Conservation (phyloP, 2,888 invertebrate genomes). For the Mimas tiliae region DNA sequence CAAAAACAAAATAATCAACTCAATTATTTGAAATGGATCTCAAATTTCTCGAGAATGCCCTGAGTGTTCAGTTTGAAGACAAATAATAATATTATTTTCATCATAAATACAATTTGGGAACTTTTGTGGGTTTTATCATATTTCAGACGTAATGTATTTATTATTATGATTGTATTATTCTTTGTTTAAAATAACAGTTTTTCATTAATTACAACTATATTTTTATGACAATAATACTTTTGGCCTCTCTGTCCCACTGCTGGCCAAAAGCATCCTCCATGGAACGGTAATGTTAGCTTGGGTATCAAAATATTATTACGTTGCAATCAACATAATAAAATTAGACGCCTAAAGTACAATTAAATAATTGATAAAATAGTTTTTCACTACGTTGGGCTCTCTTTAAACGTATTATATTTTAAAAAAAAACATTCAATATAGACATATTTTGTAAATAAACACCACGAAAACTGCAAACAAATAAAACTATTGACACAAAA, state of each 20-base stretch:
- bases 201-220: too few relatives aligned
- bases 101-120: not conserved
- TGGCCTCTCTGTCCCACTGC: too few relatives aligned
- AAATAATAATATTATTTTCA: constrained; percentile 4
- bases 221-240: too few relatives aligned
- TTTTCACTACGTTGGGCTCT: too few relatives aligned
- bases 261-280: too few relatives aligned
- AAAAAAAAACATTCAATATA: too few relatives aligned
- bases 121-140: not conserved
- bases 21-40: not conserved
- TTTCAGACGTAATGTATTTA: not conserved
- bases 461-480: not conserved
- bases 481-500: constrained; percentile 6
- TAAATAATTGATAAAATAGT: too few relatives aligned
- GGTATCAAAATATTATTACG: too few relatives aligned
- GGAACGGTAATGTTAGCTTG: too few relatives aligned
- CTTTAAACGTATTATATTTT: too few relatives aligned
- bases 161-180: not conserved
- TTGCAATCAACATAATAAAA: too few relatives aligned
- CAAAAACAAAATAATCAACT: not conserved
- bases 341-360: too few relatives aligned
- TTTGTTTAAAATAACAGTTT: not conserved
- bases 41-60: not conserved
- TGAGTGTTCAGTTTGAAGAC: not conserved
- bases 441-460: not conserved